phyloP scores from a whole-genome alignment of 1,140 invertebrate genomes.

The Pygmarrhopalites habei region DNA sequence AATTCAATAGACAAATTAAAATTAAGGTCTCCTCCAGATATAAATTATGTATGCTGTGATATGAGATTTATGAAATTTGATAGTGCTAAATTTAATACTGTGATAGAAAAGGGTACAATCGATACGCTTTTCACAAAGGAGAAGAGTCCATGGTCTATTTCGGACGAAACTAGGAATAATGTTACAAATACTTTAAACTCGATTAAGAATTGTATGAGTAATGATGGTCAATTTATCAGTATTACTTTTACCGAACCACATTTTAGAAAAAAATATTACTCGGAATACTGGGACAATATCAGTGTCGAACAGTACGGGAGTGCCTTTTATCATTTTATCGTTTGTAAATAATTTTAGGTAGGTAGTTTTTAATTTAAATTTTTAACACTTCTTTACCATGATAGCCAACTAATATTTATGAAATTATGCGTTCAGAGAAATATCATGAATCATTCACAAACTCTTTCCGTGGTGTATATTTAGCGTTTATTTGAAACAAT shows the following conservation, averaged over 20 bases:
- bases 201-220: constrained; percentile 43
- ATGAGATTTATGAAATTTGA: constrained; percentile 43
- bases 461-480: no score
- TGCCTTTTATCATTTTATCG: constrained; percentile 46
- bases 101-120: constrained; percentile 51
- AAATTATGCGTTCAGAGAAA: no score
- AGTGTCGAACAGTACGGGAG: constrained; percentile 44
- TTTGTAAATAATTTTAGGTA: constrained; percentile 5
- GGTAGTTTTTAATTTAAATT: no score
- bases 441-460: no score
- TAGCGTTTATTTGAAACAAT: no score
- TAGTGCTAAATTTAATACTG: constrained; percentile 46
- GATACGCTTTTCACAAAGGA: constrained; percentile 50
- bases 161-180: constrained; percentile 40
- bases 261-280: constrained; percentile 47
- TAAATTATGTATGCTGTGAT: constrained; percentile 37
- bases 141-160: constrained; percentile 47
- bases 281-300: constrained; percentile 43
- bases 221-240: constrained; percentile 48
- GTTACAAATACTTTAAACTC: constrained; percentile 43
- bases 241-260: constrained; percentile 51
- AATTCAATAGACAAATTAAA: constrained; percentile 47
- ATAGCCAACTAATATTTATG: no score
- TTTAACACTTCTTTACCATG: no score
- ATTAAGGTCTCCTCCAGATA: constrained; percentile 21